Evolutionary conservation across 2,888 invertebrate genomes (phyloP).

Genomic region (Sinodicranocentrus sp.): DNA sequence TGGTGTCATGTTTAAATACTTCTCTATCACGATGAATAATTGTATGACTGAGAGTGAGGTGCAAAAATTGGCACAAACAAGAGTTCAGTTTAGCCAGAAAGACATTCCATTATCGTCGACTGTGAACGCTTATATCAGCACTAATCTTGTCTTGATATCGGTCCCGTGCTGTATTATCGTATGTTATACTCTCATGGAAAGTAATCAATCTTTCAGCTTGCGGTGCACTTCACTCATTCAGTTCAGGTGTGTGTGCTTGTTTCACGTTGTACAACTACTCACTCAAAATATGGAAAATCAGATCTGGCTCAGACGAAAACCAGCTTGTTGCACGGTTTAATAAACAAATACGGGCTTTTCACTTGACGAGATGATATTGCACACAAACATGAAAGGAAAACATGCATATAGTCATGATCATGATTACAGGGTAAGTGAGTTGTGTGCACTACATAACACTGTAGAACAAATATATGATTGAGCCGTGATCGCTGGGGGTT

Average conservation of each 20-base stretch:
- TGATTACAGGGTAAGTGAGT: slow-evolving; percentile 6
- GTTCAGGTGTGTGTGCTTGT: neutral
- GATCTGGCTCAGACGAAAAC: slow-evolving; percentile 30
- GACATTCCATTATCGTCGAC: too few relatives aligned
- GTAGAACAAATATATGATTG: slow-evolving; percentile 12
- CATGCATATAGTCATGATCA: neutral
- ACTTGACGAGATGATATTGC: neutral
- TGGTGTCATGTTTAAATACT: neutral
- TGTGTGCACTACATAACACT: neutral
- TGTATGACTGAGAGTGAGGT: too few relatives aligned
- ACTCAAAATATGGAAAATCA: slow-evolving; percentile 52
- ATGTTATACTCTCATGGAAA: neutral
- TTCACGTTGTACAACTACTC: too few relatives aligned
- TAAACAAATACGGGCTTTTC: slow-evolving; percentile 2
- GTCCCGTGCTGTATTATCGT: neutral
- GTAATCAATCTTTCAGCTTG: slow-evolving; percentile 19
- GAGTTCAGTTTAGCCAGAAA: too few relatives aligned
- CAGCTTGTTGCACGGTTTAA: neutral
- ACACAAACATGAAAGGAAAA: slow-evolving; percentile 1
- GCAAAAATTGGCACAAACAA: slow-evolving; percentile 29
- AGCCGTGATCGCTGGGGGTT: slow-evolving; percentile 40
- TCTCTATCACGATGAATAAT: slow-evolving; percentile 22
- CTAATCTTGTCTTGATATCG: slow-evolving; percentile 30
- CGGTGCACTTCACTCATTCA: slow-evolving; percentile 13
- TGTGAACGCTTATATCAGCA: slow-evolving; percentile 4